Base-by-base conservation (phyloP, 2,888 invertebrate genomes). In the Galeopsomyia nigrocyanea region DNA sequence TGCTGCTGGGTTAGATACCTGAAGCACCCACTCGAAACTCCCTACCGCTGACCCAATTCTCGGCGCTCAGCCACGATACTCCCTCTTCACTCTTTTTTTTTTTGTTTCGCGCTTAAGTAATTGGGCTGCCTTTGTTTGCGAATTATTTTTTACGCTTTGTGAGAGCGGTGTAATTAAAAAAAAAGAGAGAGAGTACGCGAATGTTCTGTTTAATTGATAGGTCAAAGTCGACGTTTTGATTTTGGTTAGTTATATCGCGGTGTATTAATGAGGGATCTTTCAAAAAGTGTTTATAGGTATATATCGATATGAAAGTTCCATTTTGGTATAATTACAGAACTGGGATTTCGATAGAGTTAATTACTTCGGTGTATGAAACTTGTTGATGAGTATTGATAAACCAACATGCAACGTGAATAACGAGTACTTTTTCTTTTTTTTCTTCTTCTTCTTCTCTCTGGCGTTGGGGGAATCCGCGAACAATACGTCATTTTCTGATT, bases 41-140 rank as follows among this genome's bases (percentile, higher is more conserved):
- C 78, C 82, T 82, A 21, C 53, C 53, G 58, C 64, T 70, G 83
- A 84, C 83, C 83, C 82, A 83, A 83, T 82, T 83, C 83, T 77
- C 78, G 26, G 73, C 60, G 49, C 61, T 46, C 62, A 56, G 49
- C 55, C 61, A 21, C 50, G 19, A 75, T 66, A 67, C 68, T 53
- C 65, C 64, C 73, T 61, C 74, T n/a, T 62, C 69, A 47, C 62
- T 47, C 71, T 22, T 49, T 19, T 60, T 14, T 51, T 50, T 50
- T 63, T 39, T 19, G 19, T 68, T 51, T 46, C 51, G 50, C 53
- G 49, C 50, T 63, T 68, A 68, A 68, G 70, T 68, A 71, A 70
- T 67, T 68, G 74, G 31, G 47, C 65, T 39, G 55, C 39, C 64
- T 55, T 63, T 70, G 49, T 65, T 71, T 49, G 47, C 19, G 10